These are phyloP conservation scores for Hydrotaea diabolus DNA, from an alignment of 2,888 invertebrate species.

Conservation along the genomic window DNA sequence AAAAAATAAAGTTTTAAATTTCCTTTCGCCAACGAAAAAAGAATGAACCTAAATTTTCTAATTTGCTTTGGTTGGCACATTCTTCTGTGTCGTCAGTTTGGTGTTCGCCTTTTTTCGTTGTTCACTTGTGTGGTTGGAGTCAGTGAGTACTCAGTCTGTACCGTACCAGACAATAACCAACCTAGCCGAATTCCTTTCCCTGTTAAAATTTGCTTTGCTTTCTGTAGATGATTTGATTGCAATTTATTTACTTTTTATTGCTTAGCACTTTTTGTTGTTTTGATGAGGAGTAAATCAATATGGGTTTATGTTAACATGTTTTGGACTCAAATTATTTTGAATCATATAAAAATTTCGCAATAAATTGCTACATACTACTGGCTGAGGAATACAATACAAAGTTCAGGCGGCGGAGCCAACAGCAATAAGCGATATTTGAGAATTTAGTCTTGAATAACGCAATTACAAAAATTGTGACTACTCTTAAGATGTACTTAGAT, in stretches of 20 bases:
- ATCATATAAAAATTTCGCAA: conserved; percentile 69
- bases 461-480: no score
- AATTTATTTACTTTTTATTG: conserved; percentile 45
- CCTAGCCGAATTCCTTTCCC: conserved; percentile 10
- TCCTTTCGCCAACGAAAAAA: conserved; percentile 65
- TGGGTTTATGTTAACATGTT: conserved; percentile 76
- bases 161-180: neutral
- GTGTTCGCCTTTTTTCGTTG: conserved; percentile 14
- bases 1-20: conserved; percentile 45
- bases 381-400: neutral
- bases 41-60: conserved; percentile 59
- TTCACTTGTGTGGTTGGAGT: neutral
- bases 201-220: conserved; percentile 18
- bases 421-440: neutral
- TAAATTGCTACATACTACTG: conserved; percentile 15
- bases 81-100: conserved; percentile 56
- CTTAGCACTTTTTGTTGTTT: conserved; percentile 60
- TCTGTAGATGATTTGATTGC: conserved; percentile 21
- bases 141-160: neutral
- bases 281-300: conserved; percentile 72
- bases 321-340: conserved; percentile 72
- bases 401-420: neutral
- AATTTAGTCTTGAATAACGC: neutral
- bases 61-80: conserved; percentile 56
- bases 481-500: no score